These are phyloP conservation scores for Brachypodius melanocephalos DNA, from an alignment of 2,113 vertebrate species.

Conservation along the genomic window DNA sequence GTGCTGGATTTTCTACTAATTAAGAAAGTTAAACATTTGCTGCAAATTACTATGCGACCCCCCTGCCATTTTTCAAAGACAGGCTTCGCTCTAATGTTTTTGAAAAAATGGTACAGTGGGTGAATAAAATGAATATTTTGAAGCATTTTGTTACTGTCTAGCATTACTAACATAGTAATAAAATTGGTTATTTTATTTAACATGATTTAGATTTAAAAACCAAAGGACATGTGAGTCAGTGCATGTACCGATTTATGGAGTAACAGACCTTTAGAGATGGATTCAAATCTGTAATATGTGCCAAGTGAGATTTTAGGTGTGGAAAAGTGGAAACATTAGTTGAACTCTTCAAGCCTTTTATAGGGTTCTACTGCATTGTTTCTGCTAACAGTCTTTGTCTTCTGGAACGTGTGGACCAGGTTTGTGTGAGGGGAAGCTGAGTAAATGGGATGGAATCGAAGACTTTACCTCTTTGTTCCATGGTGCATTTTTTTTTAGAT, in stretches of 20 bases:
- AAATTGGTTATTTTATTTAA: neutral
- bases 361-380: neutral
- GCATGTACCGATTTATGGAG: neutral
- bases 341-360: neutral
- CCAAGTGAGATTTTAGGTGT: neutral
- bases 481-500: neutral
- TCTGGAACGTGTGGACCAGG: neutral
- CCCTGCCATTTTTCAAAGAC: neutral
- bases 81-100: neutral
- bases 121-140: neutral
- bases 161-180: neutral
- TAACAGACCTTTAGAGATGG: neutral
- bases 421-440: neutral
- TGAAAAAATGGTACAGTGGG: neutral
- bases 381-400: neutral
- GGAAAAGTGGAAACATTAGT: neutral
- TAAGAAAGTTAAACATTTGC: neutral
- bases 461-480: neutral
- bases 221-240: neutral
- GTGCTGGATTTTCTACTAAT: neutral
- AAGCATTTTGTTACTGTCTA: neutral
- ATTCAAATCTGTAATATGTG: neutral
- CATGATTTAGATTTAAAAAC: neutral
- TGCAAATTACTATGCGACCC: neutral
- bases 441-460: neutral